These are phyloP conservation scores for Allophyes oxyacanthae DNA, from an alignment of 2,888 invertebrate species.

Conservation along the genomic window DNA sequence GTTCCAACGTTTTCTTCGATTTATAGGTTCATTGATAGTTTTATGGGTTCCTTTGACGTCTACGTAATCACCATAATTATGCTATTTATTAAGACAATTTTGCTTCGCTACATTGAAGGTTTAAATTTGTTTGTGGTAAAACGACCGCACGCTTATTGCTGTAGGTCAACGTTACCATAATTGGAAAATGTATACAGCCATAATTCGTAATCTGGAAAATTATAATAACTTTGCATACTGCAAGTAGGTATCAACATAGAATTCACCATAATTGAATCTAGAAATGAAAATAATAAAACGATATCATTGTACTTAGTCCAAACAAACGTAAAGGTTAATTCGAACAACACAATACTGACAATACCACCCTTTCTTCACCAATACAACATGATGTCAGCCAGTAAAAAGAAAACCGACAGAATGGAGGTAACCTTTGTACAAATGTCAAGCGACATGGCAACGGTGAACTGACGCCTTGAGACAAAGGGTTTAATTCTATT, in stretches of 20 bases:
- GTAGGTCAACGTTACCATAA: constrained; percentile 50
- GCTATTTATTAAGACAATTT: constrained; percentile 72
- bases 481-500: constrained; percentile 86
- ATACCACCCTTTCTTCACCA: constrained; percentile 82
- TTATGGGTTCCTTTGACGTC: constrained; percentile 75
- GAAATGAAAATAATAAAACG: constrained; percentile 22
- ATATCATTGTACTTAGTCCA: constrained; percentile 36
- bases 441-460: constrained; percentile 84
- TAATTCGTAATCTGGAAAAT: constrained; percentile 37
- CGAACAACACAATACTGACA: constrained; percentile 78
- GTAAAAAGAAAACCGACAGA: constrained; percentile 83
- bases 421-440: constrained; percentile 85
- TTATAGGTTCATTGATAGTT: constrained; percentile 80
- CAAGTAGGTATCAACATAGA: constrained; percentile 7
- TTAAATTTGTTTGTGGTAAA: constrained; percentile 57
- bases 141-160: constrained; percentile 47
- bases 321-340: constrained; percentile 78
- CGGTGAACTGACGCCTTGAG: constrained; percentile 82
- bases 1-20: constrained; percentile 74
- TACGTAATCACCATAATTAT: constrained; percentile 75
- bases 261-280: constrained; percentile 24
- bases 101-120: constrained; percentile 59
- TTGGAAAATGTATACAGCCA: constrained; percentile 47
- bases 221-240: constrained; percentile 38
- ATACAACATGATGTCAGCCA: constrained; percentile 80